Conservation (phyloP, 2,888 invertebrate species). For the Pegoplata infirma region DNA sequence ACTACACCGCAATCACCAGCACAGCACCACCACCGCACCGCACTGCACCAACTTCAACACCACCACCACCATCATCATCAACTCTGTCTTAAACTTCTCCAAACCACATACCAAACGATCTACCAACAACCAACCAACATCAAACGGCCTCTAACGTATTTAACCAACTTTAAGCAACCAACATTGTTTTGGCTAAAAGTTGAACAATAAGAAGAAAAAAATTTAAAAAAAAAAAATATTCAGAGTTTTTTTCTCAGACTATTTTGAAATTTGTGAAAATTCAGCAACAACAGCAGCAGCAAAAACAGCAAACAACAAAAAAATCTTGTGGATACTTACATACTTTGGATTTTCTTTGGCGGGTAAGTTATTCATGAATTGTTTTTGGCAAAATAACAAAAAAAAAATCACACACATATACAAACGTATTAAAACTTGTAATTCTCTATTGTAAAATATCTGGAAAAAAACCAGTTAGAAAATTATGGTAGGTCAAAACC, state of each 20-base stretch:
- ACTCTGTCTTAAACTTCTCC: neutral
- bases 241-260: slow-evolving; percentile 58
- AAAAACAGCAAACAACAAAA: neutral
- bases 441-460: slow-evolving; percentile 11
- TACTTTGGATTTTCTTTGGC: slow-evolving; percentile 50
- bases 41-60: neutral
- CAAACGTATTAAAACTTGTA: slow-evolving; percentile 3
- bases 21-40: neutral
- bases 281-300: slow-evolving; percentile 16
- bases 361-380: slow-evolving; percentile 49
- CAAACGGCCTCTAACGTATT: slow-evolving; percentile 15
- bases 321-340: slow-evolving; percentile 25
- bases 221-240: no score
- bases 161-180: slow-evolving; percentile 26
- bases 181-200: neutral
- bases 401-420: no score
- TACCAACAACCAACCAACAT: slow-evolving; percentile 28
- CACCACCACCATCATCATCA: neutral
- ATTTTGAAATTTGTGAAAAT: slow-evolving; percentile 62
- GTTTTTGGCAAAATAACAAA: slow-evolving; percentile 16
- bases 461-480: slow-evolving; percentile 33
- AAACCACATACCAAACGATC: slow-evolving; percentile 54
- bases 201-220: slow-evolving; percentile 32
- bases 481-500: slow-evolving; percentile 56
- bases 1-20: neutral